Base-by-base conservation (phyloP, 2,113 vertebrate species). In the Toxotes chatareus region DNA sequence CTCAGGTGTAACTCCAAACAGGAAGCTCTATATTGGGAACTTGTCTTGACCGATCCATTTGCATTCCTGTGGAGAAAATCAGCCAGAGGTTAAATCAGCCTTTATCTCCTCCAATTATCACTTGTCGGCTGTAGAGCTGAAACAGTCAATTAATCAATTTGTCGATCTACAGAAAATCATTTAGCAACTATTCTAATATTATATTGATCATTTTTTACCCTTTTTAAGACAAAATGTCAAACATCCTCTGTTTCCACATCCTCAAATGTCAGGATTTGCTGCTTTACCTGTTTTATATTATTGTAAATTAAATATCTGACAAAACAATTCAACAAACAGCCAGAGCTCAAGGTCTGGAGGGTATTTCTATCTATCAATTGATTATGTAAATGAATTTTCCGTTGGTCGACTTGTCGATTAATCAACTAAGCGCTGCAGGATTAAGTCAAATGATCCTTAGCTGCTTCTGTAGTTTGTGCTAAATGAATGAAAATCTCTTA, bases 21-120 rank as follows among this genome's bases (percentile, higher is more conserved):
- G 85, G 95, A 90, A 90, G 91, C 88, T 87, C 92, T 95, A 96
- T 80, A 94, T 83, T 85, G 92, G 93, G 90, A 84, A 95, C 84
- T 87, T 90, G 94, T 95, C 95, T 78, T 92, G 93, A 93, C 93
- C 70, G 90, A 94, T 94, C 96, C 96, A 96, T 94, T 95, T 95
- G 94, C 95, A 94, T 92, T 94, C 96, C 97, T 98, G 95, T 82
- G 64, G 16, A 91, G 75, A 36, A 59, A 85, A 91, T 83, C 59
- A 82, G 71, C 72, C 82, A 81, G 62, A 59, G 70, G 65, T 74
- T 57, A 49, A 76, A 68, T 8, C n/a, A 56, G 4, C 47, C 4
- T 56, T 31, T 42, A 55, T 21, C 60, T 34, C 23, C 3, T 19
- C 4, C 60, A 23, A 12, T 23, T 5, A 13, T 10, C 6, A 1